Evolutionary conservation across 1,140 invertebrate genomes (phyloP).

Genomic region (Procambarus clarkii): DNA sequence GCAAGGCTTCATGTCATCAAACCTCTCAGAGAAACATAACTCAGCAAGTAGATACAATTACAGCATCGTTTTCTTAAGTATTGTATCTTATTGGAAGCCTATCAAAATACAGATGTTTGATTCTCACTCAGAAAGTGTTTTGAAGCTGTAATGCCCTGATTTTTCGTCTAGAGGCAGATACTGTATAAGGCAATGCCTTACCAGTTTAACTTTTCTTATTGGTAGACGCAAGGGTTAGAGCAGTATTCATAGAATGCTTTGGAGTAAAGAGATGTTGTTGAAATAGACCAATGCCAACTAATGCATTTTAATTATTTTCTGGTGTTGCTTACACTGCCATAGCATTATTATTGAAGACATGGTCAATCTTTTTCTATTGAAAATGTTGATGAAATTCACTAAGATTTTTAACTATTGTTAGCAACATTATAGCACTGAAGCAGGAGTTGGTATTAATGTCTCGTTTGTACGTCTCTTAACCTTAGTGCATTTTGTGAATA

Average conservation of each 20-base stretch:
- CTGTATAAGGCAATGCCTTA: slow-evolving; percentile 52
- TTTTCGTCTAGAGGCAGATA: slow-evolving; percentile 61
- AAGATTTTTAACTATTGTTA: neutral
- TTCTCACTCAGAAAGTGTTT: slow-evolving; percentile 29
- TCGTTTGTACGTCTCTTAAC: slow-evolving; percentile 39
- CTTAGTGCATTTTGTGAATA: slow-evolving; percentile 29
- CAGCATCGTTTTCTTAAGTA: slow-evolving; percentile 38
- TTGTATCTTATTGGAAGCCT: slow-evolving; percentile 34
- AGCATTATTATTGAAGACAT: neutral
- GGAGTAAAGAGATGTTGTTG: slow-evolving; percentile 19
- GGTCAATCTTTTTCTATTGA: neutral
- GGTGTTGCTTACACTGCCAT: neutral
- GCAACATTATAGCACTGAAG: neutral
- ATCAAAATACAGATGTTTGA: slow-evolving; percentile 34
- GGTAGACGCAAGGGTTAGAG: slow-evolving; percentile 46
- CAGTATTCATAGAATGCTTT: slow-evolving; percentile 18
- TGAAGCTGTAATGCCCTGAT: slow-evolving; percentile 19
- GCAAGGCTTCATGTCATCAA: slow-evolving; percentile 50
- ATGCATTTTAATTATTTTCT: neutral
- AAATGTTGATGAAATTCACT: neutral
- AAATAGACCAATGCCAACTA: slow-evolving; percentile 9
- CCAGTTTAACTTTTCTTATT: slow-evolving; percentile 43
- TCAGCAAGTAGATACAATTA: slow-evolving; percentile 47
- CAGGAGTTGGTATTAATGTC: slow-evolving; percentile 18
- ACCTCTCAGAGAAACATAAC: slow-evolving; percentile 53